These are phyloP conservation scores for Stomatorhinus walkeri DNA, from an alignment of 2,797 vertebrate genomes.

Conservation along the genomic window DNA sequence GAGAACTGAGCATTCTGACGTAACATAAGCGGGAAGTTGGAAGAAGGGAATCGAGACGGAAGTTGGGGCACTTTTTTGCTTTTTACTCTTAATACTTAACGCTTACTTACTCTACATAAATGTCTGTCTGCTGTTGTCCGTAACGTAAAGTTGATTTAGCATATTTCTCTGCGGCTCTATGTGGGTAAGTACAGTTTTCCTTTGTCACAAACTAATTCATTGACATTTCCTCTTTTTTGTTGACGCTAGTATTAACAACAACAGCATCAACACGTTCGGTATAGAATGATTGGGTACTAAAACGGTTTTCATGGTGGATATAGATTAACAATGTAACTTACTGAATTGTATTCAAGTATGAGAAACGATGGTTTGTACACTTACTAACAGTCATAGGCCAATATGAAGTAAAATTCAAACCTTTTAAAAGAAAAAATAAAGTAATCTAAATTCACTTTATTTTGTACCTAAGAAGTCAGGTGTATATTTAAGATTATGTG, in stretches of 20 bases:
- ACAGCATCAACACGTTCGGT: background rate
- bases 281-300: background rate
- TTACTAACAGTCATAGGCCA: background rate
- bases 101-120: background rate
- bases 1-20: background rate
- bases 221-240: background rate
- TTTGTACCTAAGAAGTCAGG: background rate
- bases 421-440: background rate
- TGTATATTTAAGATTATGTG: background rate
- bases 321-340: background rate
- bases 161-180: background rate
- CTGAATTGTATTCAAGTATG: background rate
- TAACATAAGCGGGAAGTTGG: conserved; percentile 45
- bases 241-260: background rate
- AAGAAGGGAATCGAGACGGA: conserved; percentile 38
- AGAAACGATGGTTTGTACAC: background rate
- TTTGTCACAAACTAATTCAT: background rate
- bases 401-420: background rate
- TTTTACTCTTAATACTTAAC: conserved; percentile 8
- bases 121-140: background rate
- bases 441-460: background rate
- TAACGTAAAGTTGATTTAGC: background rate
- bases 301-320: background rate
- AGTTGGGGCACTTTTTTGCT: conserved; percentile 28
- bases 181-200: conserved; percentile 34